phyloP scores from a whole-genome alignment of 2,888 invertebrate genomes.

The Drosophila parthenogenetica region DNA sequence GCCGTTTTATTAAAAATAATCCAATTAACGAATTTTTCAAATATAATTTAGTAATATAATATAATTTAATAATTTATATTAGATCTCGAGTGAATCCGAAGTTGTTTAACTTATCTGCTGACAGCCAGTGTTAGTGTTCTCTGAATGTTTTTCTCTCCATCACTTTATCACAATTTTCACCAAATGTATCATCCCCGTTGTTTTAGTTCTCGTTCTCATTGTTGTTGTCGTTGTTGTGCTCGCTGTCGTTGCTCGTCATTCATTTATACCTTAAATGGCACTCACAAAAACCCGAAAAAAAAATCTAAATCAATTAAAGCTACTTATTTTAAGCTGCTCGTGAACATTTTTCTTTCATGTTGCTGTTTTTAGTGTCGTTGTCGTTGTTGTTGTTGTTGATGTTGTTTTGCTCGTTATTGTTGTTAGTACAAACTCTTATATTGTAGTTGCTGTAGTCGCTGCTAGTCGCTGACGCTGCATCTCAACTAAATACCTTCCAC shows the following conservation, averaged over 20 bases:
- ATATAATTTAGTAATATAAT: too few relatives aligned
- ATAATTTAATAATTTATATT: too few relatives aligned
- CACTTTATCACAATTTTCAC: not conserved
- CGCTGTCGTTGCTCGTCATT: conserved; percentile 28
- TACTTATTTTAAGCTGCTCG: conserved; percentile 30
- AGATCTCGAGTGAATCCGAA: not conserved
- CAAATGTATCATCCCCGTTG: conserved; percentile 13
- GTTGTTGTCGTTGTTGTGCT: conserved; percentile 9
- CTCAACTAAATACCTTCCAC: conserved; percentile 25
- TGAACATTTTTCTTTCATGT: conserved; percentile 32
- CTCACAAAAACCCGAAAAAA: conserved; percentile 19
- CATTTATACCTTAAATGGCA: conserved; percentile 20
- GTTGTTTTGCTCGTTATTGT: conserved; percentile 48
- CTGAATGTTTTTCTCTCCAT: conserved; percentile 1
- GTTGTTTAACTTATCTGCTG: conserved; percentile 15
- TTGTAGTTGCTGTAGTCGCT: conserved; percentile 30
- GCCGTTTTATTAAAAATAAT: too few relatives aligned
- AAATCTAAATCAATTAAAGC: conserved; percentile 3
- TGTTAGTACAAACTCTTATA: conserved; percentile 32
- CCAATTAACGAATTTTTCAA: too few relatives aligned
- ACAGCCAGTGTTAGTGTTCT: conserved; percentile 5
- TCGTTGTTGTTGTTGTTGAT: conserved; percentile 17
- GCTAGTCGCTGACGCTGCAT: conserved; percentile 35
- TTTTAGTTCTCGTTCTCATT: conserved; percentile 22
- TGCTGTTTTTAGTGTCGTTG: conserved; percentile 28